A percentile compares a stretch with the other conserved stretches of the same genome.
These are phyloP conservation scores for Anser cygnoides DNA, from an alignment of 2,113 vertebrate species.

Conservation along the genomic window DNA sequence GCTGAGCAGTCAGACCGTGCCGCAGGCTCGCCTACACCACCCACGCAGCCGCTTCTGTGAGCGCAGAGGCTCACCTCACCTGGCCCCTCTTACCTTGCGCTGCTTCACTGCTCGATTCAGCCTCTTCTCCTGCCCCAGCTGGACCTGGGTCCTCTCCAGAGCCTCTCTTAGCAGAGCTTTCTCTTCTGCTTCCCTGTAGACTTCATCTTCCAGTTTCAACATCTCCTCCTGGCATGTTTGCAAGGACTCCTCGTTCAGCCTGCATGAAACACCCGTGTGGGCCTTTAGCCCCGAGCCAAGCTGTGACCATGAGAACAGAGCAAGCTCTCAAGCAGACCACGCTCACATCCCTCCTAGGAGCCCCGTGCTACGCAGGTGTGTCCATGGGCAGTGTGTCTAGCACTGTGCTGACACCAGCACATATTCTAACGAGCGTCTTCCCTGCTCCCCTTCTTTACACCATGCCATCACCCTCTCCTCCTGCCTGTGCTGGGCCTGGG, in stretches of 20 bases:
- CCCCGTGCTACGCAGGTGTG: rapidly evolving
- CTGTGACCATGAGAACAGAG: too few species aligned
- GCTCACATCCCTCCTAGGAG: background rate
- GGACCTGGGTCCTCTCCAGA: constrained; percentile 66
- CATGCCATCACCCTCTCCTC: background rate
- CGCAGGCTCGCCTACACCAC: rapidly evolving
- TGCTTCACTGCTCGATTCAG: constrained; percentile 11
- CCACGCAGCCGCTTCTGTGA: rapidly evolving
- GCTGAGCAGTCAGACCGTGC: background rate
- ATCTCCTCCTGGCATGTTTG: constrained; percentile 66
- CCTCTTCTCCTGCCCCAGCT: constrained; percentile 72
- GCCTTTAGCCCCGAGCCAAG: background rate
- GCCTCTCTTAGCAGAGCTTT: constrained; percentile 78
- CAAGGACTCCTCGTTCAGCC: constrained; percentile 62
- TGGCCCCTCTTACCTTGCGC: constrained; percentile 55
- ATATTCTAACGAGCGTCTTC: rapidly evolving
- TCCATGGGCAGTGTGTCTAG: rapidly evolving
- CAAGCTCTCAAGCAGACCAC: rapidly evolving
- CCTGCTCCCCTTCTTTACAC: rapidly evolving
- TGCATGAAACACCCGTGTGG: background rate
- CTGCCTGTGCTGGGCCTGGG: rapidly evolving
- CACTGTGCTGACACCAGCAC: background rate
- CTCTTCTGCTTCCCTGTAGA: constrained; percentile 72
- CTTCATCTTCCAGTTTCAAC: constrained; percentile 68
- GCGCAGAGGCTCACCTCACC: rapidly evolving